phyloP scores from a whole-genome alignment of 2,888 invertebrate genomes.

The Desoria tigrina region DNA sequence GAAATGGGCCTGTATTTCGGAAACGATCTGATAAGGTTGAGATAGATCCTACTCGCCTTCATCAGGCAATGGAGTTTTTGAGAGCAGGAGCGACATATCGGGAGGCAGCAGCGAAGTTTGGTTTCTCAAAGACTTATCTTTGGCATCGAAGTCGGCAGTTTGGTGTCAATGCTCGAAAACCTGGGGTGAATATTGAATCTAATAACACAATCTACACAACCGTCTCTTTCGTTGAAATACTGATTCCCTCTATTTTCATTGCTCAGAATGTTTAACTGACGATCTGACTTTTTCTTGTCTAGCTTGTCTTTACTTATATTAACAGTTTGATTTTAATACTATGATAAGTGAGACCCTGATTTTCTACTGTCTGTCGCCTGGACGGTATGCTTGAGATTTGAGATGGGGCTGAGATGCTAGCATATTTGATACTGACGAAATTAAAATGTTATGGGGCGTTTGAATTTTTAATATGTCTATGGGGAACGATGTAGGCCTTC shows the following conservation, averaged over 20 bases:
- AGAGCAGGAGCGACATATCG: slow-evolving; percentile 41
- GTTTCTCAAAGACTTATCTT: slow-evolving; percentile 45
- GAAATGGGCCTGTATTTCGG: slow-evolving; percentile 16
- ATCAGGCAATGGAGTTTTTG: slow-evolving; percentile 43
- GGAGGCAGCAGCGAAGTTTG: slow-evolving; percentile 46
- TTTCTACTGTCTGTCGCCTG: no score
- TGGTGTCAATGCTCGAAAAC: slow-evolving; percentile 43
- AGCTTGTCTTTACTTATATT: no score
- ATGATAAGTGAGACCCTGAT: no score
- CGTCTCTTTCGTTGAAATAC: neutral
- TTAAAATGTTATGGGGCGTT: no score
- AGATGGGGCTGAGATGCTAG: slow-evolving; percentile 5
- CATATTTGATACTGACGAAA: no score
- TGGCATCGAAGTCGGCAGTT: slow-evolving; percentile 42
- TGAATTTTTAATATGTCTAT: no score
- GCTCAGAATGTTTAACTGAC: no score
- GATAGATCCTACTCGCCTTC: slow-evolving; percentile 32
- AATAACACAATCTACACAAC: no score
- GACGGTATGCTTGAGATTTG: neutral
- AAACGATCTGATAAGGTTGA: slow-evolving; percentile 20
- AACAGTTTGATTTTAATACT: no score
- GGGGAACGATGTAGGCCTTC: slow-evolving; percentile 34
- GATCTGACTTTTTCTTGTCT: no score
- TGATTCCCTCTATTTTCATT: no score
- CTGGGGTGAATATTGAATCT: slow-evolving; percentile 38